A percentile compares a stretch with the other conserved stretches of the same genome.
Evolutionary conservation across 2,113 vertebrate genomes (phyloP).

Genomic region (Lagopus muta): DNA sequence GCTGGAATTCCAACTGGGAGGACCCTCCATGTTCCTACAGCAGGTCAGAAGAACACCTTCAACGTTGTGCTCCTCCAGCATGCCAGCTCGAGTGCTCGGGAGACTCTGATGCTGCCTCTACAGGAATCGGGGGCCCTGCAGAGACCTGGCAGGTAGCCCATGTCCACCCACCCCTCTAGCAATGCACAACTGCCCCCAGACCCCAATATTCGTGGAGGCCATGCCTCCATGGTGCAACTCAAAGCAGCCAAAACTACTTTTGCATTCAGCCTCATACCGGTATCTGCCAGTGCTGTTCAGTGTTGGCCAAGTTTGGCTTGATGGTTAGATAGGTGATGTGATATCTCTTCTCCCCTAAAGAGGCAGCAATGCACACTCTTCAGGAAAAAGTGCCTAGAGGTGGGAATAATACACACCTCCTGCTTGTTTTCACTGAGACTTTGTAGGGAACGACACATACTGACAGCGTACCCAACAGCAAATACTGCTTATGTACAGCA

Average conservation of each 20-base stretch:
- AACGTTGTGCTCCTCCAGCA: background rate
- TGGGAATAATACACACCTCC: background rate
- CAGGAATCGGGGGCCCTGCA: background rate
- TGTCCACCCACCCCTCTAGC: background rate
- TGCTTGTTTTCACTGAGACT: background rate
- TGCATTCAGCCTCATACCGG: background rate
- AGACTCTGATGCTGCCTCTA: background rate
- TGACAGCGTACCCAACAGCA: background rate
- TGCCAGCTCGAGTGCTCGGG: background rate
- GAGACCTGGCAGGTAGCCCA: background rate
- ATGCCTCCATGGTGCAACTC: accelerated
- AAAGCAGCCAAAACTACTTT: background rate
- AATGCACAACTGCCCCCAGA: background rate
- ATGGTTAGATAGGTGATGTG: background rate
- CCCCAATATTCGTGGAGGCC: background rate
- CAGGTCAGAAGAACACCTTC: accelerated
- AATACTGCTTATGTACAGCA: background rate
- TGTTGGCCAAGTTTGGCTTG: background rate
- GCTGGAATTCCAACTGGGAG: background rate
- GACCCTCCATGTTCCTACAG: background rate
- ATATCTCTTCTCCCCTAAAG: background rate
- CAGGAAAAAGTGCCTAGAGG: background rate
- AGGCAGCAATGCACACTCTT: background rate
- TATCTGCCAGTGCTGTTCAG: background rate
- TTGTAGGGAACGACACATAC: background rate